These are phyloP conservation scores for Chouioia cunea DNA, from an alignment of 2,888 invertebrate genomes.

Conservation along the genomic window DNA sequence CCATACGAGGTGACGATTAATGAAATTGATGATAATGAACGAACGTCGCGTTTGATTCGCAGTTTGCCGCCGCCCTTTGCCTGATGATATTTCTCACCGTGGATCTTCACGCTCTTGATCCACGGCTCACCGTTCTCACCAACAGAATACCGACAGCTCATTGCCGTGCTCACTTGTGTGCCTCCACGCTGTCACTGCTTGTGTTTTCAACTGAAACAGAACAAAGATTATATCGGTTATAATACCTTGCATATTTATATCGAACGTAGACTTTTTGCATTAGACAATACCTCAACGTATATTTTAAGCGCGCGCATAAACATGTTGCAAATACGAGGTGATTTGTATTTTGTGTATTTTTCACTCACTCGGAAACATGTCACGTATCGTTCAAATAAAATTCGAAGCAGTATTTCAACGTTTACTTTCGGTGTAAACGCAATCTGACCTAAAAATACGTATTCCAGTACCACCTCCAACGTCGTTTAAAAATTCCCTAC, in stretches of 20 bases:
- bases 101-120: conserved; percentile 52
- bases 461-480: no score
- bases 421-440: no score
- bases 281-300: neutral
- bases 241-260: no score
- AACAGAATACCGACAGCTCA: conserved; percentile 84
- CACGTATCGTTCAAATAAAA: no score
- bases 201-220: conserved; percentile 78
- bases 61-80: conserved; percentile 36
- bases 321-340: neutral
- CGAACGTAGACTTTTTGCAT: no score
- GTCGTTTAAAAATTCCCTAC: no score
- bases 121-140: conserved; percentile 73
- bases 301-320: neutral
- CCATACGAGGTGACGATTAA: conserved; percentile 3
- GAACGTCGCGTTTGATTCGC: conserved; percentile 20
- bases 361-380: no score
- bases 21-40: conserved; percentile 10
- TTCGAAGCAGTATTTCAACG: no score
- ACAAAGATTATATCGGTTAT: no score
- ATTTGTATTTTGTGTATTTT: no score
- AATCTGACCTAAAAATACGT: no score
- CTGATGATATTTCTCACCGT: conserved; percentile 53
- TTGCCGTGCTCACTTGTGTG: conserved; percentile 79
- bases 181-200: conserved; percentile 82